Evolutionary conservation across 2,797 vertebrate species (phyloP), one percentile per base, ranked within the genome.

Genomic region (Toxotes lorentzi): DNA sequence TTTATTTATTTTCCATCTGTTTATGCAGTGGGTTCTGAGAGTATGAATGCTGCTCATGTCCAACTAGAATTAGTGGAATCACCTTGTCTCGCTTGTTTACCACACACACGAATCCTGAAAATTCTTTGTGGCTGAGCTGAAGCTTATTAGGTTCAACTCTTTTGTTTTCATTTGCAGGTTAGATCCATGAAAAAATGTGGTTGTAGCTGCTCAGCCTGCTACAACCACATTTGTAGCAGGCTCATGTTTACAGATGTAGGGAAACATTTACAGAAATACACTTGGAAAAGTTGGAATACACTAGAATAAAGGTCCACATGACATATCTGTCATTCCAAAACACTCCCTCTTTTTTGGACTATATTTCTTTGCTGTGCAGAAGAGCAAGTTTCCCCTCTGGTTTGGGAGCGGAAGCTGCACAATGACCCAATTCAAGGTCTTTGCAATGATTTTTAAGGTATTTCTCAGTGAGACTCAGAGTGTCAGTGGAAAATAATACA

Each of bases 31-130:
- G 41, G 60, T 68, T 54, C 30, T 45, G 40, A 41, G 47, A 71
- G 60, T 64, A 17, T 67, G 38, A 76, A 79, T 62, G 57, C 57
- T 30, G 67, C 73, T 68, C 30, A 32, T n/a, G 4, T 63, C 71
- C 56, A 60, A 53, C 67, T 59, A 35, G 47, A 70, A 65, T 65
- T 57, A 47, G 17, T 51, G 10, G 23, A 43, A 68, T 71, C 19
- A 60, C 63, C 19, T 69, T 63, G 41, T 61, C 53, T 64, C 40
- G 14, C 14, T 66, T 62, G 48, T 71, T 66, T 50, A 64, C 53
- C 13, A 19, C 34, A 58, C 45, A 23, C 16, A 41, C 23, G 34
- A 61, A 60, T 53, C 21, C 41, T 59, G 30, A 32, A 24, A 51
- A 45, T 34, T 24, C 9, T 23, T 65, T 40, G 50, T 40, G 34